Conservation (phyloP, 2,797 vertebrate species). For the Percopsis omiscomaycus region DNA sequence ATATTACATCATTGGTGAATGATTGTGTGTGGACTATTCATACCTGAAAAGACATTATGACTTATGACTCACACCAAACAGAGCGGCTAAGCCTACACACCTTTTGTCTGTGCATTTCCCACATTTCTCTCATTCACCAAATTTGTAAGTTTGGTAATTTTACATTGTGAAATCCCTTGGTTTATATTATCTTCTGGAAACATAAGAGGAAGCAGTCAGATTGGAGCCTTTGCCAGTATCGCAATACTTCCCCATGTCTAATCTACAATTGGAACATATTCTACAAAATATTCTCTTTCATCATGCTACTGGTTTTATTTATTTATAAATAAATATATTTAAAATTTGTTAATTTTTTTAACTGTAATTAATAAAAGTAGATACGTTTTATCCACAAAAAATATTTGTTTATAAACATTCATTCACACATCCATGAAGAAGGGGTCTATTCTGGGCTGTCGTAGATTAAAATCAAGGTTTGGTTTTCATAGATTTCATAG, state of each 20-base stretch:
- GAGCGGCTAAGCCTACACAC: constrained; percentile 20
- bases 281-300: too few species aligned
- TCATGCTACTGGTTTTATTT: neutral
- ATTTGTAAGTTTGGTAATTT: constrained; percentile 29
- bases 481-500: too few species aligned
- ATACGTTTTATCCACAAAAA: neutral
- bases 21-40: constrained; percentile 50
- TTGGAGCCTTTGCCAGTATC: constrained; percentile 7
- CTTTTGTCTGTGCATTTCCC: constrained; percentile 41
- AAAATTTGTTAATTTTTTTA: too few species aligned
- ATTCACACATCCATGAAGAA: neutral
- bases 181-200: constrained; percentile 34
- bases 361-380: too few species aligned
- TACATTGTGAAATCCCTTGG: constrained; percentile 43
- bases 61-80: constrained; percentile 54
- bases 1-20: constrained; percentile 58
- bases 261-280: too few species aligned
- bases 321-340: too few species aligned
- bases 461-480: too few species aligned
- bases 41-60: constrained; percentile 44
- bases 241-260: constrained; percentile 47
- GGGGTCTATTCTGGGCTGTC: too few species aligned
- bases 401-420: neutral
- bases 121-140: constrained; percentile 38
- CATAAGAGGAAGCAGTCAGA: constrained; percentile 44